Conservation (phyloP, 2,113 vertebrate genomes). For the Mesoclemmys tuberculata region DNA sequence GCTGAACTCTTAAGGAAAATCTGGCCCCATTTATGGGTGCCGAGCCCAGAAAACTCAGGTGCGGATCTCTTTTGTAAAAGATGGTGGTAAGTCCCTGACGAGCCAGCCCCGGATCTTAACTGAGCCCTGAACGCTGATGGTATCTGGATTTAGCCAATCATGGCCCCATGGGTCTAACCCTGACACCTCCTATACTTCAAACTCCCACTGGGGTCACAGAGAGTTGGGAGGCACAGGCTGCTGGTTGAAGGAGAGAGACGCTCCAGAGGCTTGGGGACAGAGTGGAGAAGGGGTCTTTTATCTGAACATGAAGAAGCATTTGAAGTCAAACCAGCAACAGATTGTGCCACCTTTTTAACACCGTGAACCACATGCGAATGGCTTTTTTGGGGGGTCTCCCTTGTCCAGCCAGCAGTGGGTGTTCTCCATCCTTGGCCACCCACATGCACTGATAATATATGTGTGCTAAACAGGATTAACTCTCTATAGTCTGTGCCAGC, state of each 20-base stretch:
- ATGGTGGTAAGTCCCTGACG: fast-evolving
- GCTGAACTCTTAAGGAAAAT: neutral
- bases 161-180: neutral
- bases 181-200: neutral
- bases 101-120: neutral
- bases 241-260: neutral
- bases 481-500: slow-evolving; percentile 63
- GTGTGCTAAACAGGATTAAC: slow-evolving; percentile 84
- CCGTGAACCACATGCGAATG: slow-evolving; percentile 66
- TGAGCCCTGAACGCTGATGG: neutral
- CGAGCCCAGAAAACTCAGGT: neutral
- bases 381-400: slow-evolving; percentile 69
- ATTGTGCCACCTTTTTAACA: slow-evolving; percentile 67
- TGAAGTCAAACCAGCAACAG: slow-evolving; percentile 67
- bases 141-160: neutral
- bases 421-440: slow-evolving; percentile 48
- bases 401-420: slow-evolving; percentile 53
- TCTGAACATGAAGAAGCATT: slow-evolving; percentile 68
- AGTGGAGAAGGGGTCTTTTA: slow-evolving; percentile 45
- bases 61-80: neutral
- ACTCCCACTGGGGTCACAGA: neutral
- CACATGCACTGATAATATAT: slow-evolving; percentile 78
- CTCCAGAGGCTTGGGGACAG: neutral
- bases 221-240: fast-evolving
- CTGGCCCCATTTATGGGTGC: fast-evolving